Evolutionary conservation across 2,113 vertebrate genomes (phyloP).

Genomic region (Cinclus mexicanus): DNA sequence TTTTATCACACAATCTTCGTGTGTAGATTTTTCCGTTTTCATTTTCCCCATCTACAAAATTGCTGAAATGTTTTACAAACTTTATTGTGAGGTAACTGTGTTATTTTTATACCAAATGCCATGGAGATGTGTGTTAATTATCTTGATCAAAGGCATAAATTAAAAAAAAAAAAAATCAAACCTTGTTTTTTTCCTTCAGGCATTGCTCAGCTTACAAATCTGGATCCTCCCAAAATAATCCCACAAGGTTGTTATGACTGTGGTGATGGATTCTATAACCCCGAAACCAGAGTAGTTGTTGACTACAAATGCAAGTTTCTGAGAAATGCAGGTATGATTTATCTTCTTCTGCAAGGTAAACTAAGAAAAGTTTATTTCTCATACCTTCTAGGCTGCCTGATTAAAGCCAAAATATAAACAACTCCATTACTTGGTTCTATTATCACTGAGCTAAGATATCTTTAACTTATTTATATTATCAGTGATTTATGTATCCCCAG

Average conservation of each 20-base stretch:
- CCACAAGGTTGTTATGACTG: slow-evolving; percentile 89
- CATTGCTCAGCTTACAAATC: slow-evolving; percentile 85
- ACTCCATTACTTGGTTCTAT: not conserved
- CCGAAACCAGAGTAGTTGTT: slow-evolving; percentile 77
- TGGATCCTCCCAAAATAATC: slow-evolving; percentile 81
- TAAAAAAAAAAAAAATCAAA: not conserved
- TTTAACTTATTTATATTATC: slow-evolving; percentile 3
- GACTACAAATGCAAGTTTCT: slow-evolving; percentile 82
- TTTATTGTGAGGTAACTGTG: not conserved
- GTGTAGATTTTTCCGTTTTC: not conserved
- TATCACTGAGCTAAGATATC: not conserved
- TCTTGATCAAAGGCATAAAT: not conserved
- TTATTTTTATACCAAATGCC: not conserved
- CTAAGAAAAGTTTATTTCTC: not conserved
- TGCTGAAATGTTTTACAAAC: not conserved
- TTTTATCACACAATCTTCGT: not conserved
- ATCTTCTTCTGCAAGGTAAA: not conserved
- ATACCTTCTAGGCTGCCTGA: not conserved
- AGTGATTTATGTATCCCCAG: not conserved
- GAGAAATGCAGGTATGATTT: slow-evolving; percentile 86
- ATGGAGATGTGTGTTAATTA: not conserved
- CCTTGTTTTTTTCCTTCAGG: slow-evolving; percentile 66
- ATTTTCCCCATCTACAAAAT: not conserved
- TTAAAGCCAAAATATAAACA: not conserved
- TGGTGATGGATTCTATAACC: slow-evolving; percentile 92